Base-by-base conservation (phyloP, 2,113 vertebrate genomes). In the Campylorhamphus procurvoides region DNA sequence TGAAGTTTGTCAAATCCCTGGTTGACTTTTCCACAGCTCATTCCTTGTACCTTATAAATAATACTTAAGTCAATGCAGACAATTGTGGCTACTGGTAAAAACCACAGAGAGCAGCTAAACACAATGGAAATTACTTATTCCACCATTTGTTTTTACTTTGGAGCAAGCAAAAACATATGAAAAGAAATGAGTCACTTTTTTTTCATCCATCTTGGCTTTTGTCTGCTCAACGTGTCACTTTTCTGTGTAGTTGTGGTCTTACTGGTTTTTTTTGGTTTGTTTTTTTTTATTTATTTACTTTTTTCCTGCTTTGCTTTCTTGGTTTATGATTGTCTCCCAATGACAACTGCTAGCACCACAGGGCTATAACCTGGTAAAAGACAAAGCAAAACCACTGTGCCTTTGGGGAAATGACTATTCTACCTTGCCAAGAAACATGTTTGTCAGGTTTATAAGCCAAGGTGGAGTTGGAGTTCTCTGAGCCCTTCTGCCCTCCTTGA, bases 41-140 rank as follows among this genome's bases (percentile, higher is more conserved):
- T 33, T 81, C 20, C 62, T 50, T 67, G 47, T 87, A 86, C 79
- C 86, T 96, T 96, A 66, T 93, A 94, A 96, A 96, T 94, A 95
- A 90, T 69, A 71, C 55, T 93, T 87, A 91, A 96, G 59, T 95
- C 75, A 96, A 96, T 3, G 33, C 68, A 96, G 94, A 95, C 93
- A 91, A 73, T 87, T 90, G 73, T 95, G 95, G 90, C 96, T 96
- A 94, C 93, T 95, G 72, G 84, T 92, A 68, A 59, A 96, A 95
- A 86, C 88, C 95, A 96, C 93, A 91, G 47, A 91, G 77, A 90
- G 68, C 47, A 79, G 55, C 84, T 88, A 49, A 92, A 94, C 80
- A 96, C 96, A 92, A 94, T 93, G 88, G 90, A 89, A 95, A 93
- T 95, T 0, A 90, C 89, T 92, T 90, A 81, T 87, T 93, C 88